phyloP scores from a whole-genome alignment of 1,140 invertebrate species.

The Drosophila nasuta region DNA sequence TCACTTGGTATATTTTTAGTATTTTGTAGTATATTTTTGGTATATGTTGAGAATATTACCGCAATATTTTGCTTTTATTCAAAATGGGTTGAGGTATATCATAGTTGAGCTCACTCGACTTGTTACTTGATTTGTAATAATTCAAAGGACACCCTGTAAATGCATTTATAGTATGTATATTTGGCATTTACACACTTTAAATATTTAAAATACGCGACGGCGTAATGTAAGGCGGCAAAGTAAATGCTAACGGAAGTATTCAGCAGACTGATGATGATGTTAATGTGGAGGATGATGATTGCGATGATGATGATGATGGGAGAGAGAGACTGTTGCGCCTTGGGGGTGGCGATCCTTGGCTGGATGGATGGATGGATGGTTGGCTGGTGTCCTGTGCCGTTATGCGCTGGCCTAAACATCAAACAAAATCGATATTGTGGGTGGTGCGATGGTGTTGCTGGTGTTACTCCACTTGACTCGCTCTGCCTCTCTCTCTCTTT shows the following conservation, averaged over 20 bases:
- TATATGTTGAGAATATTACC: too few relatives aligned
- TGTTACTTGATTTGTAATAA: too few relatives aligned
- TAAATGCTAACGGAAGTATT: slow-evolving; percentile 58
- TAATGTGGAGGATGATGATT: slow-evolving; percentile 29
- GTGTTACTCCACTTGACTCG: neutral
- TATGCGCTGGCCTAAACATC: slow-evolving; percentile 67
- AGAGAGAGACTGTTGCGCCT: slow-evolving; percentile 39
- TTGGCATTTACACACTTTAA: slow-evolving; percentile 71
- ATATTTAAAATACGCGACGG: slow-evolving; percentile 74
- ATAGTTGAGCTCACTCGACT: too few relatives aligned
- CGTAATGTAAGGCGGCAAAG: slow-evolving; percentile 48
- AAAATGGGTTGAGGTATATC: too few relatives aligned
- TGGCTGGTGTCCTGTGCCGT: slow-evolving; percentile 32
- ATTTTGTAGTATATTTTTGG: too few relatives aligned
- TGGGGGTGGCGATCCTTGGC: slow-evolving; percentile 38
- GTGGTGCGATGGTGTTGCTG: slow-evolving; percentile 51
- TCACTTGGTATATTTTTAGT: too few relatives aligned
- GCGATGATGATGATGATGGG: slow-evolving; percentile 31
- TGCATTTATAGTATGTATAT: slow-evolving; percentile 29
- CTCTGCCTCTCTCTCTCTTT: neutral
- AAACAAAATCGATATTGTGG: slow-evolving; percentile 79
- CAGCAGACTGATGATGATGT: neutral
- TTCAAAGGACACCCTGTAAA: slow-evolving; percentile 41
- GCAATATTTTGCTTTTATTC: too few relatives aligned
- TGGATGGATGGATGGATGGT: too few relatives aligned